Conservation (phyloP, 1,140 invertebrate genomes). For the Drosophila parvula region DNA sequence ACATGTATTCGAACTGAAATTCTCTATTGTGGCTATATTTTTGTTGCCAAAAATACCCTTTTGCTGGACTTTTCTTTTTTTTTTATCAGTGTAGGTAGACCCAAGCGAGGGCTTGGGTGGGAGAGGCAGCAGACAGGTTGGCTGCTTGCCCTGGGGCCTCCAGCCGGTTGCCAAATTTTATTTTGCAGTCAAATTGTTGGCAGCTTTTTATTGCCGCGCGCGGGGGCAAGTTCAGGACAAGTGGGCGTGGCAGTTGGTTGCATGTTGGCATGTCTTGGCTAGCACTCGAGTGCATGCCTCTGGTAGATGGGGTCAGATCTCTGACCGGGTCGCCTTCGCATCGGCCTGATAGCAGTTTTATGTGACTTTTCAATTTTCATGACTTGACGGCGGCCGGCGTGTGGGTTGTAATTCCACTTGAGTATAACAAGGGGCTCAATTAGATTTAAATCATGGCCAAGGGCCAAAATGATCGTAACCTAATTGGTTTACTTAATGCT, state of each 20-base stretch:
- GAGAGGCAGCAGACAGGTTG: slow-evolving; percentile 49
- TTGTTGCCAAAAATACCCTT: no score
- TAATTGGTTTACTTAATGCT: slow-evolving; percentile 9
- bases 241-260: slow-evolving; percentile 21
- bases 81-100: slow-evolving; percentile 7
- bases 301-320: slow-evolving; percentile 31
- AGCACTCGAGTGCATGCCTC: slow-evolving; percentile 13
- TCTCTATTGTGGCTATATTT: not conserved
- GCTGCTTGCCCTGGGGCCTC: slow-evolving; percentile 32
- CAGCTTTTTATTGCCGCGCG: slow-evolving; percentile 48
- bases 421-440: slow-evolving; percentile 10
- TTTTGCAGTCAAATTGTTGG: slow-evolving; percentile 79
- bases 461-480: not conserved
- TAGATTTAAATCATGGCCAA: slow-evolving; percentile 11
- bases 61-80: not conserved
- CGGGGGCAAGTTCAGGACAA: not conserved
- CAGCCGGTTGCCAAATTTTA: slow-evolving; percentile 73
- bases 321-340: slow-evolving; percentile 23
- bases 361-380: slow-evolving; percentile 46
- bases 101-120: not conserved
- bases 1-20: not conserved
- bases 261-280: slow-evolving; percentile 32
- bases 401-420: slow-evolving; percentile 12
- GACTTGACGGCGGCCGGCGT: slow-evolving; percentile 10
- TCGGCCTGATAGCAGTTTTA: slow-evolving; percentile 42